Percentiles rank a stretch among this genome's conserved stretches.
phyloP scores from a whole-genome alignment of 2,797 vertebrate species.

The Sebastes jordani region DNA sequence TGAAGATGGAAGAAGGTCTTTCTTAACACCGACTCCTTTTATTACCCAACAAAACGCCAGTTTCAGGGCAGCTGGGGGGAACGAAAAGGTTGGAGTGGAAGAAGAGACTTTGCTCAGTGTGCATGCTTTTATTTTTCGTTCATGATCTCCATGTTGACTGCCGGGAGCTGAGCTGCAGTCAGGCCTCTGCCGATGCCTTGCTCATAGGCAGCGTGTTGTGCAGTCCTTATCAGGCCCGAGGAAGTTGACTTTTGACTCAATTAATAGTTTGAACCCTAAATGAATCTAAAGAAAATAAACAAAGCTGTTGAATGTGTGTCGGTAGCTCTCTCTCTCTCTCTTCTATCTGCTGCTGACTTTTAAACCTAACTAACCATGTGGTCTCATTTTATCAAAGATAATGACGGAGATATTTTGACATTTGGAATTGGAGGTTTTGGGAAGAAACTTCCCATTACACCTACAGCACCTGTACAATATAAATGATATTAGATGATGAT shows the following conservation, averaged over 20 bases:
- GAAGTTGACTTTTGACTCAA: neutral
- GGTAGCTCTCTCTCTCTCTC: neutral
- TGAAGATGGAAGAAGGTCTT: neutral
- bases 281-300: neutral
- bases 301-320: neutral
- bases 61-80: neutral
- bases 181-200: neutral
- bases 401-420: neutral
- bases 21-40: neutral
- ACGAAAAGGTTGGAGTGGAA: neutral
- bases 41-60: neutral
- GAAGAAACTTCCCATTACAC: neutral
- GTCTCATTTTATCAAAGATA: neutral
- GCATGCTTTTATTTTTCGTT: neutral
- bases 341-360: neutral
- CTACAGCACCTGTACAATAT: neutral
- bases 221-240: neutral
- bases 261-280: neutral
- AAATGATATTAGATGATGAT: neutral
- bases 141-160: neutral
- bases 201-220: neutral
- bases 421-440: neutral
- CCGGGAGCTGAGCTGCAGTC: neutral
- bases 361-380: neutral
- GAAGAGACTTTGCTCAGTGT: neutral